Evolutionary conservation across 2,113 vertebrate genomes (phyloP).

Genomic region (Gobius niger): DNA sequence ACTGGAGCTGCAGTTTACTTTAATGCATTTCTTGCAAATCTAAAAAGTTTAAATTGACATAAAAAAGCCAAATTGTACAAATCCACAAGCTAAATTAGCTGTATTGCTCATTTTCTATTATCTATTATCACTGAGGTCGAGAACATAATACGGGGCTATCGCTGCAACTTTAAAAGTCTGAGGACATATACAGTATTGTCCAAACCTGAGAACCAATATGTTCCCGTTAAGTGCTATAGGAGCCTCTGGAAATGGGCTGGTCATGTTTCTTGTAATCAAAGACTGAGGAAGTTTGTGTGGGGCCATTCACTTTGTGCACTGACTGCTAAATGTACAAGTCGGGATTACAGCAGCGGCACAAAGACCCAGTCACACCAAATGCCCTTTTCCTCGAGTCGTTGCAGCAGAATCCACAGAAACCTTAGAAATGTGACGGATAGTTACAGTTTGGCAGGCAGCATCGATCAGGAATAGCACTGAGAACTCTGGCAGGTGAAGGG

Average conservation of each 20-base stretch:
- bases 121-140: background rate
- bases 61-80: too few relatives aligned
- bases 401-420: background rate
- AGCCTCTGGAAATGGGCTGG: background rate
- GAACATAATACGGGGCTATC: background rate
- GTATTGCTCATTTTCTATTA: background rate
- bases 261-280: slow-evolving; percentile 12
- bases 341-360: background rate
- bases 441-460: background rate
- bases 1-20: too few relatives aligned
- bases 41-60: too few relatives aligned
- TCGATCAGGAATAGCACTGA: background rate
- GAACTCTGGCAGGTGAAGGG: background rate
- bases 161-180: background rate
- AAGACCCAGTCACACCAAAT: background rate
- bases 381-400: background rate
- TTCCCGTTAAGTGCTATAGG: background rate
- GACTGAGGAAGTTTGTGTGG: background rate
- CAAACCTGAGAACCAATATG: slow-evolving; percentile 1
- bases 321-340: background rate
- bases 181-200: background rate
- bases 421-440: background rate
- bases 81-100: too few relatives aligned
- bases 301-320: background rate
- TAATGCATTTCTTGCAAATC: too few relatives aligned